Evolutionary conservation across 2,797 vertebrate genomes (phyloP).

Genomic region (Sebastes oblongus): DNA sequence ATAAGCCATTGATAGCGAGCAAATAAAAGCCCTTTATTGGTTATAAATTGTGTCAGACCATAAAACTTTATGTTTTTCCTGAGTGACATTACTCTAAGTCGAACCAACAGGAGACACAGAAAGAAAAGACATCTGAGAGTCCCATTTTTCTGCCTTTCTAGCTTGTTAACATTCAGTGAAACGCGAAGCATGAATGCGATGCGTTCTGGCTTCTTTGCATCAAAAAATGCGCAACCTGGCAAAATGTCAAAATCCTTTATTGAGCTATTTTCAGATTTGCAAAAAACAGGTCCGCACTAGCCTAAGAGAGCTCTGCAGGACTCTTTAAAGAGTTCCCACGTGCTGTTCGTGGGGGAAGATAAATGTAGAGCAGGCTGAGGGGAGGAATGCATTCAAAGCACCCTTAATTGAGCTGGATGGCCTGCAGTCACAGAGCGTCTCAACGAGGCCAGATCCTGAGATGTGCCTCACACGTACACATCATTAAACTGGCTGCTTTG

Average conservation of each 20-base stretch:
- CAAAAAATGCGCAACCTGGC: slow-evolving; percentile 3
- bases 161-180: slow-evolving; percentile 34
- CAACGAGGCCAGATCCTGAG: slow-evolving; percentile 61
- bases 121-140: slow-evolving; percentile 40
- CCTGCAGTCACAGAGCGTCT: slow-evolving; percentile 70
- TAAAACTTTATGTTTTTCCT: slow-evolving; percentile 70
- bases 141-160: slow-evolving; percentile 8
- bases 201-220: slow-evolving; percentile 9
- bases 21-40: slow-evolving; percentile 75
- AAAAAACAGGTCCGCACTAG: slow-evolving; percentile 55
- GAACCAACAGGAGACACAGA: slow-evolving; percentile 31
- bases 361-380: slow-evolving; percentile 58
- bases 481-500: slow-evolving; percentile 62
- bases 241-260: slow-evolving; percentile 21
- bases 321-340: slow-evolving; percentile 61
- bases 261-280: not conserved
- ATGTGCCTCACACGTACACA: slow-evolving; percentile 67
- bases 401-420: slow-evolving; percentile 74
- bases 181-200: not conserved
- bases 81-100: slow-evolving; percentile 51
- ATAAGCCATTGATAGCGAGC: slow-evolving; percentile 59
- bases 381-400: slow-evolving; percentile 72
- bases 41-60: slow-evolving; percentile 66
- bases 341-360: slow-evolving; percentile 60
- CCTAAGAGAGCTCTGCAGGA: slow-evolving; percentile 14